Evolutionary conservation across 2,113 vertebrate species (phyloP).

Genomic region (Climacteris rufus): DNA sequence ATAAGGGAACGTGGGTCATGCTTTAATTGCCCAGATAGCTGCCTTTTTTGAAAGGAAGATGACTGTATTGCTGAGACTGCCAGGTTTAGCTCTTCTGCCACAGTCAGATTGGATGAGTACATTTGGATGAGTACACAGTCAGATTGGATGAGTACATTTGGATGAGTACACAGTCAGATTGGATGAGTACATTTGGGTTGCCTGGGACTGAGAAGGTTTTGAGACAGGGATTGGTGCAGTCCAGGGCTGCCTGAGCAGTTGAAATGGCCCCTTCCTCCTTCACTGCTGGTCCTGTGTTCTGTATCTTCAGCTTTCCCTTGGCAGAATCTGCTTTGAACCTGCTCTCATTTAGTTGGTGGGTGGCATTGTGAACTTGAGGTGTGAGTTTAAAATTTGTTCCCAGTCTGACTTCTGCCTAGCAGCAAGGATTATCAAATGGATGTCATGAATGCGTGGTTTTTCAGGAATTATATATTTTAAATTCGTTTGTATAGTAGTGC

Average conservation of each 20-base stretch:
- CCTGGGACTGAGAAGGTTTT: neutral
- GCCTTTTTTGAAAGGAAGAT: neutral
- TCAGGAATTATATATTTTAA: neutral
- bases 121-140: too few species aligned
- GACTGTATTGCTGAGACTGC: neutral
- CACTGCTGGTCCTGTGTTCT: neutral
- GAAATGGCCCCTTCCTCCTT: neutral
- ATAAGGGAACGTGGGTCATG: neutral
- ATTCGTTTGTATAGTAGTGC: neutral
- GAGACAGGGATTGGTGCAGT: neutral
- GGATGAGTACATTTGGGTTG: neutral
- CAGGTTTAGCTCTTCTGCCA: neutral
- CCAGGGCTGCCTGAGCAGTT: neutral
- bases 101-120: rapidly evolving
- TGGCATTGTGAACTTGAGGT: neutral
- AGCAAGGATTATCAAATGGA: neutral
- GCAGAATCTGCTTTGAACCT: neutral
- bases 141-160: neutral
- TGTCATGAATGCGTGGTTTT: neutral
- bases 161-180: too few species aligned
- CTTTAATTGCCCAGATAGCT: neutral
- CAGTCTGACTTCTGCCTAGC: neutral
- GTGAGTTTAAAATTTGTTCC: neutral
- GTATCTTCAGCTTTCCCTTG: neutral
- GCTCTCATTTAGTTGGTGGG: neutral